Evolutionary conservation across 2,113 vertebrate species (phyloP).

Genomic region (Zapus hudsonius): DNA sequence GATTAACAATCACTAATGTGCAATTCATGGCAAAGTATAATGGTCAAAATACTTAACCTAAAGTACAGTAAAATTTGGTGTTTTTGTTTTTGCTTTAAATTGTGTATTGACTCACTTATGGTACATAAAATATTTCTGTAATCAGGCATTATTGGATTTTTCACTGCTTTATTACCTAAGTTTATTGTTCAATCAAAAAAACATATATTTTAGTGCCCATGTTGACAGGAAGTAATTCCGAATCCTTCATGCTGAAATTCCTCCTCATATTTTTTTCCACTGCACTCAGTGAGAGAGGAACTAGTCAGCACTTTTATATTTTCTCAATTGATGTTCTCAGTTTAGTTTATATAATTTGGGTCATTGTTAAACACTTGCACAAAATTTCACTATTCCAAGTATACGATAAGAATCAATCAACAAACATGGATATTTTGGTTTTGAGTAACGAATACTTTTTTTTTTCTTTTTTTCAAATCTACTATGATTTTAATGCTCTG

Average conservation of each 20-base stretch:
- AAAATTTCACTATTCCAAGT: background rate
- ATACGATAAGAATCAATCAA: background rate
- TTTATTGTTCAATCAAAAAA: conserved; percentile 81
- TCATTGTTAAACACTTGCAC: background rate
- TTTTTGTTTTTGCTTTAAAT: conserved; percentile 73
- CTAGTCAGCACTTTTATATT: conserved; percentile 56
- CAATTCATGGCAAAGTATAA: conserved; percentile 43
- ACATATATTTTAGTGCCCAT: conserved; percentile 72
- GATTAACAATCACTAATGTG: conserved; percentile 66
- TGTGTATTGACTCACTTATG: conserved; percentile 73
- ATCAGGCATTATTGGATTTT: conserved; percentile 77
- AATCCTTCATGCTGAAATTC: conserved; percentile 76
- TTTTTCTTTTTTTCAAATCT: no score
- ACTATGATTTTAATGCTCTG: no score
- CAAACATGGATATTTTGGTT: background rate
- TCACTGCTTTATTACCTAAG: conserved; percentile 78
- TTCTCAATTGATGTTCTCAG: conserved; percentile 48
- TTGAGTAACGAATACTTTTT: background rate
- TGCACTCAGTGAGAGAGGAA: conserved; percentile 15
- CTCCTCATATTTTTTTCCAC: conserved; percentile 72
- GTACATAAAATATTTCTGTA: conserved; percentile 80
- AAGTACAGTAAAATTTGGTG: conserved; percentile 50
- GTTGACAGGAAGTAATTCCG: conserved; percentile 79
- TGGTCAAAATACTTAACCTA: conserved; percentile 65
- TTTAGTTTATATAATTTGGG: background rate